A percentile compares a stretch with the other conserved stretches of the same genome.
phyloP scores from a whole-genome alignment of 2,797 vertebrate species.

The Enteromius thamalakanensis region DNA sequence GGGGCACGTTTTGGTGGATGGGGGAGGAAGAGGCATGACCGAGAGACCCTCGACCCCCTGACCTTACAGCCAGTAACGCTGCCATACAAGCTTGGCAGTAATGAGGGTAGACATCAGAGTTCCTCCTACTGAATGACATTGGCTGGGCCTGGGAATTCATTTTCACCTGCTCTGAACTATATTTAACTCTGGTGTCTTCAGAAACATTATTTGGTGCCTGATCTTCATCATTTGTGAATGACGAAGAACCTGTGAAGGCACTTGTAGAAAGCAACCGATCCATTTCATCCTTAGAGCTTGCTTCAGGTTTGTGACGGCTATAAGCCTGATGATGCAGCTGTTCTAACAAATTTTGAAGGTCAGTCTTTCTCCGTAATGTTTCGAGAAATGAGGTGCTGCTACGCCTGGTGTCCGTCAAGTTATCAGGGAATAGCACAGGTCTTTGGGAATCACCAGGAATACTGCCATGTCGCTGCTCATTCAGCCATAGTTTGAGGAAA shows the following conservation, averaged over 20 bases:
- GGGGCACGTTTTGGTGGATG: slow-evolving; percentile 7
- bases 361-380: slow-evolving; percentile 62
- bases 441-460: slow-evolving; percentile 65
- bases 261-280: slow-evolving; percentile 3
- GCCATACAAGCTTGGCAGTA: slow-evolving; percentile 68
- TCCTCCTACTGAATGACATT: slow-evolving; percentile 50
- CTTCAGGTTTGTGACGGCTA: slow-evolving; percentile 54
- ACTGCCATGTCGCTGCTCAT: slow-evolving; percentile 68
- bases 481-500: slow-evolving; percentile 47
- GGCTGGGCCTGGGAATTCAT: slow-evolving; percentile 55
- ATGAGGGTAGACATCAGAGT: slow-evolving; percentile 51
- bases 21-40: slow-evolving; percentile 45
- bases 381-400: slow-evolving; percentile 69
- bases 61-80: slow-evolving; percentile 59
- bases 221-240: slow-evolving; percentile 1
- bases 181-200: background rate
- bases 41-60: slow-evolving; percentile 55
- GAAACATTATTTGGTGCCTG: background rate
- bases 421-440: slow-evolving; percentile 52
- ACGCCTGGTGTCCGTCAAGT: slow-evolving; percentile 56
- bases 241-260: background rate
- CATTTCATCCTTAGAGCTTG: slow-evolving; percentile 30
- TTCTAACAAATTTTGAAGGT: slow-evolving; percentile 49
- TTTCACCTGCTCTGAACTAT: background rate
- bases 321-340: slow-evolving; percentile 39